phyloP scores from a whole-genome alignment of 35 echinoderm and acorn worm genomes.

The Heliocidaris tuberculata region DNA sequence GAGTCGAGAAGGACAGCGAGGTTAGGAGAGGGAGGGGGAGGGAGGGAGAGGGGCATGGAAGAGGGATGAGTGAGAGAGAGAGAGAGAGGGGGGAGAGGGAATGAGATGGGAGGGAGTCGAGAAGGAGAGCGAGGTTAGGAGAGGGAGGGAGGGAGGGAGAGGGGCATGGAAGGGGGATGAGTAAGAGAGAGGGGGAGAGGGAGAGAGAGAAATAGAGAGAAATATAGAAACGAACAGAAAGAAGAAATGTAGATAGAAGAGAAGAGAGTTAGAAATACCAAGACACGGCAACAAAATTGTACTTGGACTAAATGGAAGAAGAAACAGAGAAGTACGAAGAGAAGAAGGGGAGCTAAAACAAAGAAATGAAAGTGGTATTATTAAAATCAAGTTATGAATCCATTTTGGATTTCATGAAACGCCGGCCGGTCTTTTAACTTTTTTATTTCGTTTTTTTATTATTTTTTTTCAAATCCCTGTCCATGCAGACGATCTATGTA shows the following conservation, averaged over 20 bases:
- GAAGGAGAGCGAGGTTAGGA: neutral
- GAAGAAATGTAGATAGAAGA: no score
- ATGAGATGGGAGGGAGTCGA: neutral
- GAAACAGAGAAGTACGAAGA: no score
- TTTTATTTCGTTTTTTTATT: no score
- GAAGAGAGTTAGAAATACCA: no score
- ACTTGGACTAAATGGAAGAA: no score
- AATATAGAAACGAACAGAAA: no score
- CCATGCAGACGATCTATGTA: constrained; percentile 67
- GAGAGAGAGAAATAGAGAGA: neutral
- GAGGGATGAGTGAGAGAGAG: neutral
- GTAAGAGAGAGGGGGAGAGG: neutral
- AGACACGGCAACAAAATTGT: no score
- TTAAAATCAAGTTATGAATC: no score
- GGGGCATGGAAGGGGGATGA: neutral
- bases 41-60: neutral
- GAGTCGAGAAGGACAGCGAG: neutral
- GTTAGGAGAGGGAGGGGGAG: neutral
- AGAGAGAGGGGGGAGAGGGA: neutral
- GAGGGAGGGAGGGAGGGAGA: neutral
- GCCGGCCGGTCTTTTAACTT: no score
- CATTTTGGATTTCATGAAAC: no score
- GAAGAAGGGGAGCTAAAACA: no score
- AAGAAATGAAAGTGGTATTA: no score
- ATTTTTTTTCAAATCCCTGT: neutral